phyloP scores from a whole-genome alignment of 2,888 invertebrate genomes.

The Rhamphomyia laevipes region DNA sequence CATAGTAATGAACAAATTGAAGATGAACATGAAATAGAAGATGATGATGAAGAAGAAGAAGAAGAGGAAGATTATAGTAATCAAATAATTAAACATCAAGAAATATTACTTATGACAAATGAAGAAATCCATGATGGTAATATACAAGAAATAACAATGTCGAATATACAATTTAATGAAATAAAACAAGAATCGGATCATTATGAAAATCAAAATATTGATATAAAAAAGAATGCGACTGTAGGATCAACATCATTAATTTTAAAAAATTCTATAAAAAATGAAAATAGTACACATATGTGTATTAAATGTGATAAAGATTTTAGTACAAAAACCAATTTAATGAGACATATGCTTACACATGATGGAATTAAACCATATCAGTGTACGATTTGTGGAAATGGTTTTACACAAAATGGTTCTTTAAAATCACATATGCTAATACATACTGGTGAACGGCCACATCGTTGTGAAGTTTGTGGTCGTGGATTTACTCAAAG shows the following conservation, averaged over 20 bases:
- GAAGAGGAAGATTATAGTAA: neutral
- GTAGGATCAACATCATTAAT: neutral
- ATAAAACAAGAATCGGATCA: neutral
- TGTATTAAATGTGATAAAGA: conserved; percentile 28
- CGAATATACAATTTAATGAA: conserved; percentile 1
- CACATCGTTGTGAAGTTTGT: conserved; percentile 26
- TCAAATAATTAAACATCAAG: no score
- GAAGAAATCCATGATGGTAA: neutral
- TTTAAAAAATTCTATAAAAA: neutral
- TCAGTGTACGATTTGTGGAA: conserved; percentile 24
- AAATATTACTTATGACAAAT: neutral
- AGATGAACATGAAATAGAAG: conserved; percentile 6
- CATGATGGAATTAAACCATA: conserved; percentile 27
- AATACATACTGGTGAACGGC: conserved; percentile 28
- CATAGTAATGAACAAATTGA: conserved; percentile 3
- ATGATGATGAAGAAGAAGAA: conserved; percentile 8
- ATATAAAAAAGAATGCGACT: neutral
- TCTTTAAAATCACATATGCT: conserved; percentile 29
- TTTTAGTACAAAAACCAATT: conserved; percentile 30
- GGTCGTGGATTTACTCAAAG: conserved; percentile 28
- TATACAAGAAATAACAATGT: neutral
- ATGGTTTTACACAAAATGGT: conserved; percentile 29
- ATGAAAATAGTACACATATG: conserved; percentile 13
- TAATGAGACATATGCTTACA: conserved; percentile 26
- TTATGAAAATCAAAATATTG: conserved; percentile 2